Evolutionary conservation across 1,140 invertebrate genomes (phyloP), one percentile per base, ranked within the genome.

Genomic region (Solenopsis invicta): DNA sequence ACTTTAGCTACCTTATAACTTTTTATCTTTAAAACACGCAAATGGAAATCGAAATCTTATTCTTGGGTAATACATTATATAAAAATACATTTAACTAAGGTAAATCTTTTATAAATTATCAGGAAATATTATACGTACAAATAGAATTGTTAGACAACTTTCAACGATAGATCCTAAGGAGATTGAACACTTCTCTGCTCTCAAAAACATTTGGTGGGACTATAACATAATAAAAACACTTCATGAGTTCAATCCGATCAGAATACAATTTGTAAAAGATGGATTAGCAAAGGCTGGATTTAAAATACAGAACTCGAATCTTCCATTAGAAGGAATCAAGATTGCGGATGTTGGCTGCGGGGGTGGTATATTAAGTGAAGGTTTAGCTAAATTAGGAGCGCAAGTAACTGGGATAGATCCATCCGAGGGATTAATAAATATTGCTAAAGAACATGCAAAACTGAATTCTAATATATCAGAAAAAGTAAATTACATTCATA

Each of bases 311-410:
- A 93, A 90, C 71, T 54, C 52, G n/a, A 85, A 94, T 66, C 88
- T 92, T 61, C 97, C 98, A 4, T 93, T 99, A 9, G 92, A 96
- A 91, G 97, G 96, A 64, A 91, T 97, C 29, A 96, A 96, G 69
- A 97, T 99, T 85, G 93, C 98, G 12, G 98, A 99, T 96, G 97
- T 99, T 90, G 98, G 98, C 18, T 99, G 98, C 96, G 98, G 98
- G 13, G 98, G 98, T 69, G 98, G 98, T 8, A 96, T 99, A 87
- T 92, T 99, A 2, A 96, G 97, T 50, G 97, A 98, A 95, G 96
- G 97, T 91, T 93, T 98, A 29, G 97, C 97, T 61, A 95, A 97
- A 95, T 95, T 98, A 61, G 98, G 98, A 64, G 98, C 97, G 6
- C 92, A 95, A 50, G 97, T 99, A 0, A 97, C 97, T n/a, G 99